A percentile compares a stretch with the other conserved stretches of the same genome.
phyloP scores from a whole-genome alignment of 2,888 invertebrate species.

The Hyalella azteca region DNA sequence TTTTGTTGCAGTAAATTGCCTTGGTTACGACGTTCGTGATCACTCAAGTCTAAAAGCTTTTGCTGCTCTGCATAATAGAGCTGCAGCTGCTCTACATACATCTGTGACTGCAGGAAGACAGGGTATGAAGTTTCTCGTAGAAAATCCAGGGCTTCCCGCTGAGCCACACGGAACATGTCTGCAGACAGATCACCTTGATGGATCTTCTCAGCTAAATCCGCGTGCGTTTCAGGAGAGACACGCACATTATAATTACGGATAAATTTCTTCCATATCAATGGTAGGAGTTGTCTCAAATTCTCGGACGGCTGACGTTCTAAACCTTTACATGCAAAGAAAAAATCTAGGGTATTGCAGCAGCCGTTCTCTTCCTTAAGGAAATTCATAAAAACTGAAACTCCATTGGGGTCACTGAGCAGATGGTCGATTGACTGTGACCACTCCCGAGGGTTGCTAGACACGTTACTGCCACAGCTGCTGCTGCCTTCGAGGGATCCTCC shows the following conservation, averaged over 20 bases:
- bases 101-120: constrained; percentile 27
- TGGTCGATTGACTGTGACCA: constrained; percentile 56
- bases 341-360: constrained; percentile 63
- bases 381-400: constrained; percentile 50
- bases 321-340: constrained; percentile 93
- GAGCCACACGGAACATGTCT: constrained; percentile 60
- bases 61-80: not conserved
- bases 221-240: constrained; percentile 81
- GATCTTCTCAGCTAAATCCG: constrained; percentile 76
- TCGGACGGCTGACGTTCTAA: constrained; percentile 69
- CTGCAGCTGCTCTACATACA: constrained; percentile 12
- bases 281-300: constrained; percentile 79
- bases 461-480: constrained; percentile 41
- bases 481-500: constrained; percentile 40
- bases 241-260: constrained; percentile 81
- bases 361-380: constrained; percentile 55
- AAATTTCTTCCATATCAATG: constrained; percentile 67
- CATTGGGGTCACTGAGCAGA: constrained; percentile 50
- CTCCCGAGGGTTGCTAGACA: constrained; percentile 44
- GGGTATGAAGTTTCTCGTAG: constrained; percentile 10
- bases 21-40: not conserved
- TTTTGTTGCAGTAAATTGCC: not conserved
- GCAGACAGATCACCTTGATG: not conserved
- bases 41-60: not conserved
- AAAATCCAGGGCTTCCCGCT: constrained; percentile 42